Conservation (phyloP, 1,140 invertebrate species). For the Trinorchestia longiramus region DNA sequence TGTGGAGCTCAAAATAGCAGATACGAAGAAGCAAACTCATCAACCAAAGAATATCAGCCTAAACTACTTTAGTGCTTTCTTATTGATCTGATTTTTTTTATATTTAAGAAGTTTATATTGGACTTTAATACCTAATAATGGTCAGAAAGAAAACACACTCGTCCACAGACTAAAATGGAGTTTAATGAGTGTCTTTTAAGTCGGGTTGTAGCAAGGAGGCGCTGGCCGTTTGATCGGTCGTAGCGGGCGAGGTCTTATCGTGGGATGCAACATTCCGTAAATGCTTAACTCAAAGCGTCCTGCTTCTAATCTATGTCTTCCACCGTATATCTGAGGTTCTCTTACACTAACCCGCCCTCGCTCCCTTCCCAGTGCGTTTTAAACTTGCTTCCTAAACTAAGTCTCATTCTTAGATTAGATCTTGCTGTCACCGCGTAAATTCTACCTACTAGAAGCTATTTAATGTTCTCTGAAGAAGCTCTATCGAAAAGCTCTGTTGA, state of each 20-base stretch:
- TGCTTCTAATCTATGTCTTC: constrained; percentile 30
- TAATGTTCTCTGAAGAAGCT: constrained; percentile 3
- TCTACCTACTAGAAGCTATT: constrained; percentile 26
- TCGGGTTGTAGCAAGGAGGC: constrained; percentile 16
- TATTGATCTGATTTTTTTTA: not conserved
- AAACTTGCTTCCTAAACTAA: constrained; percentile 13
- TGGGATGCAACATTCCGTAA: constrained; percentile 37
- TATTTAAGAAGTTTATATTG: not conserved
- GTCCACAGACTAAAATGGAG: not conserved
- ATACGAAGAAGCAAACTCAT: not conserved
- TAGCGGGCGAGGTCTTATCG: constrained; percentile 16
- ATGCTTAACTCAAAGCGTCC: not conserved
- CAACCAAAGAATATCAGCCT: not conserved
- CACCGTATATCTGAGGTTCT: constrained; percentile 18
- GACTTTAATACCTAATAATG: not conserved
- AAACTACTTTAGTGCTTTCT: not conserved
- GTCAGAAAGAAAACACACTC: not conserved
- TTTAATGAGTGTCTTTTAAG: constrained; percentile 9
- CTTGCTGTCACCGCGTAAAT: constrained; percentile 26
- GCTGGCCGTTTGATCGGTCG: constrained; percentile 11
- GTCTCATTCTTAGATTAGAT: constrained; percentile 31
- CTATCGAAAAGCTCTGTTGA: not conserved
- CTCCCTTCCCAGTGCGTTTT: not conserved
- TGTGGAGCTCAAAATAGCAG: not conserved
- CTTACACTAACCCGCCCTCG: not conserved